These are phyloP conservation scores for Phasianus colchicus DNA, from an alignment of 2,113 vertebrate species.

Conservation along the genomic window DNA sequence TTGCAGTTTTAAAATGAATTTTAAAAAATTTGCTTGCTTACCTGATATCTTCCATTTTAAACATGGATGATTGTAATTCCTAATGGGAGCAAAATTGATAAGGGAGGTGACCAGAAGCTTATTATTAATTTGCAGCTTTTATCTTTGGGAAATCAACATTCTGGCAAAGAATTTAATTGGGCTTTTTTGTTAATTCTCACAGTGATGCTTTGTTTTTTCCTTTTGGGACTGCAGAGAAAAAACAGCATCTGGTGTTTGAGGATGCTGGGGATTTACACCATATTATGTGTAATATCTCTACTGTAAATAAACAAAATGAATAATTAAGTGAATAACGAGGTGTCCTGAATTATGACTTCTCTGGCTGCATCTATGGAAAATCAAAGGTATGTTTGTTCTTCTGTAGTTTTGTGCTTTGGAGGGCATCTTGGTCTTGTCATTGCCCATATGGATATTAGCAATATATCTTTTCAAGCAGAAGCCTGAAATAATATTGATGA, in stretches of 20 bases:
- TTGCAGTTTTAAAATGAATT: not conserved
- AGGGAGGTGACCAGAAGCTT: constrained; percentile 67
- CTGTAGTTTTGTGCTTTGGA: not conserved
- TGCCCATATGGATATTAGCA: not conserved
- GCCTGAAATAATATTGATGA: not conserved
- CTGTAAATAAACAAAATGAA: constrained; percentile 84
- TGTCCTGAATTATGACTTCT: constrained; percentile 63
- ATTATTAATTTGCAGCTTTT: constrained; percentile 75
- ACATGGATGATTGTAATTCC: not conserved
- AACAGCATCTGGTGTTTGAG: constrained; percentile 81
- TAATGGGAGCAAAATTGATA: constrained; percentile 34
- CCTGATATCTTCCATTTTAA: not conserved
- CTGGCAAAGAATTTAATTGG: constrained; percentile 81
- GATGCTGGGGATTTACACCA: constrained; percentile 79
- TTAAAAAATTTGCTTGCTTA: constrained; percentile 1
- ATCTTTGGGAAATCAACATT: constrained; percentile 76
- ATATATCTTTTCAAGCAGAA: constrained; percentile 30
- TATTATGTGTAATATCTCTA: constrained; percentile 80
- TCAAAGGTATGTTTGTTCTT: not conserved
- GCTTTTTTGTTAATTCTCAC: constrained; percentile 81
- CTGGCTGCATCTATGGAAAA: constrained; percentile 14
- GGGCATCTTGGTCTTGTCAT: not conserved
- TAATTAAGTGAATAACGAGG: constrained; percentile 81
- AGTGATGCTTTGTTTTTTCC: constrained; percentile 73
- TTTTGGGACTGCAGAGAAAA: constrained; percentile 77